These are phyloP conservation scores for Cantharis lateralis DNA, from an alignment of 2,888 invertebrate genomes.

Conservation along the genomic window DNA sequence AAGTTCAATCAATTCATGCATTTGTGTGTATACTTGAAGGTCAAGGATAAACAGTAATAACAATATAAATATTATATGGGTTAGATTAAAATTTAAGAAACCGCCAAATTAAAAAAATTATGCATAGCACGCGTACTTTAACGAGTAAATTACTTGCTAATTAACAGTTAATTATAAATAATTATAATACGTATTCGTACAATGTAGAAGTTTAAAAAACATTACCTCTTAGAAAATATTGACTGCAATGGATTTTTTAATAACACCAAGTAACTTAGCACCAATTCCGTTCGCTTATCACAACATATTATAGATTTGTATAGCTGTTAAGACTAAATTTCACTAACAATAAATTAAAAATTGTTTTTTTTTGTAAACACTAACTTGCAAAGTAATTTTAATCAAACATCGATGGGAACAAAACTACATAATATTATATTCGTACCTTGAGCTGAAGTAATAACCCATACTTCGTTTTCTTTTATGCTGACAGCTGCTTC, in stretches of 20 bases:
- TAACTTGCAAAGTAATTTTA: neutral
- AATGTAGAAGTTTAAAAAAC: neutral
- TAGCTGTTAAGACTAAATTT: neutral
- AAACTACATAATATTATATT: neutral
- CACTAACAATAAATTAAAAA: neutral
- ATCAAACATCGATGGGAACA: neutral
- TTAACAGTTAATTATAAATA: neutral
- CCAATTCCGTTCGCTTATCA: neutral
- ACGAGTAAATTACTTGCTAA: neutral
- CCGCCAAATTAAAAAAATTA: neutral
- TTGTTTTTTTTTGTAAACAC: neutral
- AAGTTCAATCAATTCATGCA: neutral
- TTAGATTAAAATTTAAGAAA: neutral
- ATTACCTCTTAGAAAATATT: neutral
- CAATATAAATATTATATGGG: neutral
- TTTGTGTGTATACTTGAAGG: neutral
- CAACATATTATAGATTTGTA: neutral
- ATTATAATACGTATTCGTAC: neutral
- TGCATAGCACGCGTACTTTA: neutral
- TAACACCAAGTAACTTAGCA: neutral
- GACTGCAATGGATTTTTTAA: neutral
- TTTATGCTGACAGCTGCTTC: constrained; percentile 6
- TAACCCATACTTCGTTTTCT: neutral
- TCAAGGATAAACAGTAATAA: constrained; percentile 6
- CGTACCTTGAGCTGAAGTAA: constrained; percentile 6